These are phyloP conservation scores for Terrapene triunguis DNA, from an alignment of 2,113 vertebrate species.

Conservation along the genomic window DNA sequence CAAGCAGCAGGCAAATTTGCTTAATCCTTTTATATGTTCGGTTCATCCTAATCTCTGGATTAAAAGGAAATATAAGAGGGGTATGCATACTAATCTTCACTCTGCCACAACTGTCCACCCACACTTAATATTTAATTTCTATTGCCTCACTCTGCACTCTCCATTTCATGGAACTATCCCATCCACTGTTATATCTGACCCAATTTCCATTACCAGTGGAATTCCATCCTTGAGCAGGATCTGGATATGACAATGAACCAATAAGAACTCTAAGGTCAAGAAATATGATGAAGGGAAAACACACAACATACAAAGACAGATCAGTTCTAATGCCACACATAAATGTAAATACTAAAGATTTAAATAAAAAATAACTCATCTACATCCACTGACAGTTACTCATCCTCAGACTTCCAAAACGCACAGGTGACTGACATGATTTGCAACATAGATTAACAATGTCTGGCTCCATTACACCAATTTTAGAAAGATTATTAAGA, in stretches of 20 bases:
- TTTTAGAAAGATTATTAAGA: neutral
- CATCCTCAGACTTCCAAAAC: neutral
- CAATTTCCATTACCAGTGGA: neutral
- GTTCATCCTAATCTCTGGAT: neutral
- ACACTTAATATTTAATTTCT: neutral
- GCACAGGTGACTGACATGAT: neutral
- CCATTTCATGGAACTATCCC: neutral
- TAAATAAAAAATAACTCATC: neutral
- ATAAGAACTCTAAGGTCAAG: neutral
- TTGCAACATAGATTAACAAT: neutral
- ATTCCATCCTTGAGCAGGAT: neutral
- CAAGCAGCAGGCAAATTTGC: neutral
- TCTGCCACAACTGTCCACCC: neutral
- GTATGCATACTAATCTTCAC: neutral
- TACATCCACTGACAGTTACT: neutral
- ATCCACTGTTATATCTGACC: neutral
- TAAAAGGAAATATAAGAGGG: neutral
- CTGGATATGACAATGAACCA: neutral
- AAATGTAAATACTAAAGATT: neutral
- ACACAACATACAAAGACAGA: neutral
- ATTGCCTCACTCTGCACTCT: neutral
- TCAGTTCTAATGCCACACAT: accelerated
- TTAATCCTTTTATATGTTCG: neutral
- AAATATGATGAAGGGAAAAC: neutral
- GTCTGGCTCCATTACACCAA: neutral